Evolutionary conservation across 2,113 vertebrate species (phyloP).

Genomic region (Anser cygnoides): DNA sequence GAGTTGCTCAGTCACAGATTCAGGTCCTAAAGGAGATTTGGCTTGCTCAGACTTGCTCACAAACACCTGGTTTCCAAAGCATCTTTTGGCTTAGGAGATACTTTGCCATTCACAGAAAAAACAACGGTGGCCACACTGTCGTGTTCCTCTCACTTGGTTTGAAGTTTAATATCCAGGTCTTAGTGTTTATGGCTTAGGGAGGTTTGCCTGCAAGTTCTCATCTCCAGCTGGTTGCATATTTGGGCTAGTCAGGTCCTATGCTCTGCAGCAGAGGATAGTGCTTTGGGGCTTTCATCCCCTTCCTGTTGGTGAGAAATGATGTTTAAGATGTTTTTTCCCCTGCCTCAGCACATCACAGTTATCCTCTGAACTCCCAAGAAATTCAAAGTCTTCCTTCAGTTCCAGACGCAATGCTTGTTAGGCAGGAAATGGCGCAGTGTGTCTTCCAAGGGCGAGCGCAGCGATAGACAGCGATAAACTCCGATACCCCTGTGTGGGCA

Average conservation of each 20-base stretch:
- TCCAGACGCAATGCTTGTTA: neutral
- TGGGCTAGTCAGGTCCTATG: neutral
- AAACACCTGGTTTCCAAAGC: neutral
- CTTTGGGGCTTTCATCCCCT: neutral
- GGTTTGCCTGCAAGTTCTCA: neutral
- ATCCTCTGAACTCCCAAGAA: neutral
- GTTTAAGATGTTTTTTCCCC: neutral
- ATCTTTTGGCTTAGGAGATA: neutral
- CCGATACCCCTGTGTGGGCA: neutral
- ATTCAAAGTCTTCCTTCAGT: neutral
- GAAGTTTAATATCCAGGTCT: neutral
- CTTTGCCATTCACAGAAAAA: neutral
- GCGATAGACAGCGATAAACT: neutral
- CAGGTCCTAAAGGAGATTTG: neutral
- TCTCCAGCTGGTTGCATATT: neutral
- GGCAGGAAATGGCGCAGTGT: neutral
- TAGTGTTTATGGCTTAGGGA: neutral
- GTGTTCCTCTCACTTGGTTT: neutral
- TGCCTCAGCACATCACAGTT: neutral
- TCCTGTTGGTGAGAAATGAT: neutral
- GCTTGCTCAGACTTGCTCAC: neutral
- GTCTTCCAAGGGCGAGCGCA: neutral
- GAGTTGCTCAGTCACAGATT: neutral
- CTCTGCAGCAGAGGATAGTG: neutral
- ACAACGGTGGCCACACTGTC: neutral